Evolutionary conservation across 2,888 invertebrate species (phyloP).

Genomic region (Phortica okadai): DNA sequence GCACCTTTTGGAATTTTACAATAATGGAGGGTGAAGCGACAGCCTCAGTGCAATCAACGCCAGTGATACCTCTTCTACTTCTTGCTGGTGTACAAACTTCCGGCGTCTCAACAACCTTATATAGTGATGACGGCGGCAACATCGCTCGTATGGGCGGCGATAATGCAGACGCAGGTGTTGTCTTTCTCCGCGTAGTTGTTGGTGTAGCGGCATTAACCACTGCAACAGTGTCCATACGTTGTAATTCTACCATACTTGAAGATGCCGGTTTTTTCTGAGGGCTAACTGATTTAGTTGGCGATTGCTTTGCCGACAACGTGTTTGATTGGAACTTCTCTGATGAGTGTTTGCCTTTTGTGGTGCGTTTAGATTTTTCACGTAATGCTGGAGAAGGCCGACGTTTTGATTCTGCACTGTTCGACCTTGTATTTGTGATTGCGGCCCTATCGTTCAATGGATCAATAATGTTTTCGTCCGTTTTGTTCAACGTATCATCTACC

Average conservation of each 20-base stretch:
- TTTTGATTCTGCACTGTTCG: constrained; percentile 7
- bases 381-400: constrained; percentile 63
- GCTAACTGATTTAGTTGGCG: constrained; percentile 42
- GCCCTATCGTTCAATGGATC: constrained; percentile 56
- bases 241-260: constrained; percentile 50
- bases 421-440: constrained; percentile 33
- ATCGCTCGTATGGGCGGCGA: constrained; percentile 74
- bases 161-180: constrained; percentile 46
- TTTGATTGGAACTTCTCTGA: constrained; percentile 69
- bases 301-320: constrained; percentile 37
- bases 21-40: constrained; percentile 78
- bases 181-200: constrained; percentile 57
- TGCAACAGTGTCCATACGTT: constrained; percentile 46
- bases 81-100: constrained; percentile 57
- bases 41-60: constrained; percentile 36
- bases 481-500: constrained; percentile 61
- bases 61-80: constrained; percentile 43
- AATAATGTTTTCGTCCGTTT: constrained; percentile 45
- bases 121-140: constrained; percentile 72
- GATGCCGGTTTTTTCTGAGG: constrained; percentile 47
- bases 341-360: constrained; percentile 71
- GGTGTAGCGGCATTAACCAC: constrained; percentile 46
- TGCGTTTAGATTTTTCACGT: constrained; percentile 71
- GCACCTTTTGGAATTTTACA: constrained; percentile 85
- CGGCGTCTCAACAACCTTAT: constrained; percentile 72